These are phyloP conservation scores for Stichodactyla mertensii DNA, from an alignment of 64 coral and sea anemone species.

Conservation along the genomic window DNA sequence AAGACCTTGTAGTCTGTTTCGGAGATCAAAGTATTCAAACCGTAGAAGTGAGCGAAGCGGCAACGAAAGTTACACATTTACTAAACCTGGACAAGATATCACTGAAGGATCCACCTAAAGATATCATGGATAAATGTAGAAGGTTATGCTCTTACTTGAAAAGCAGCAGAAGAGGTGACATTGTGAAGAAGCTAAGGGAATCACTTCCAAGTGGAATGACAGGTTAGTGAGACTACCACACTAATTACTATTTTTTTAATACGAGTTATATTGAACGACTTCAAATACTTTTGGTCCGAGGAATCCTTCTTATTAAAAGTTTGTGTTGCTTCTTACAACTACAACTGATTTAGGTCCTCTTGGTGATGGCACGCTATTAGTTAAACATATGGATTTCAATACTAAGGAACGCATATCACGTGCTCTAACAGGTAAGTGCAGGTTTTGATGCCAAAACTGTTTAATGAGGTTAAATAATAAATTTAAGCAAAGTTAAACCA, in stretches of 20 bases:
- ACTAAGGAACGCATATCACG: not conserved
- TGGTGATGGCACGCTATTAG: not conserved
- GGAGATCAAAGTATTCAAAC: too few relatives aligned
- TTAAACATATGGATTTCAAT: not conserved
- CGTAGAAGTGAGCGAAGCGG: too few relatives aligned
- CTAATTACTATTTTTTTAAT: not conserved
- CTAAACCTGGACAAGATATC: too few relatives aligned
- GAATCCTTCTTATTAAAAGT: not conserved
- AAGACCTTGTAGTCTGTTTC: too few relatives aligned
- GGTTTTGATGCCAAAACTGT: too few relatives aligned
- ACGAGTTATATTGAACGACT: too few relatives aligned
- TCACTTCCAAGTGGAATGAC: conserved; percentile 1
- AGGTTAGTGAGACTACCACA: not conserved
- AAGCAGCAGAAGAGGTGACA: not conserved
- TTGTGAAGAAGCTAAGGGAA: not conserved
- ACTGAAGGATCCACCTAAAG: not conserved
- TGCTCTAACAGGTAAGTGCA: too few relatives aligned
- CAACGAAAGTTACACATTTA: too few relatives aligned
- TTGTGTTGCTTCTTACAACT: not conserved
- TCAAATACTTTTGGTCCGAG: not conserved
- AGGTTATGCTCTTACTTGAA: not conserved
- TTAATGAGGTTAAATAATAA: too few relatives aligned
- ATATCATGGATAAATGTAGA: not conserved
- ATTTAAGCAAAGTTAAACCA: too few relatives aligned
- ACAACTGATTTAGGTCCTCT: not conserved